Evolutionary conservation across 1,140 invertebrate genomes (phyloP).

Genomic region (Drosophila ambigua): DNA sequence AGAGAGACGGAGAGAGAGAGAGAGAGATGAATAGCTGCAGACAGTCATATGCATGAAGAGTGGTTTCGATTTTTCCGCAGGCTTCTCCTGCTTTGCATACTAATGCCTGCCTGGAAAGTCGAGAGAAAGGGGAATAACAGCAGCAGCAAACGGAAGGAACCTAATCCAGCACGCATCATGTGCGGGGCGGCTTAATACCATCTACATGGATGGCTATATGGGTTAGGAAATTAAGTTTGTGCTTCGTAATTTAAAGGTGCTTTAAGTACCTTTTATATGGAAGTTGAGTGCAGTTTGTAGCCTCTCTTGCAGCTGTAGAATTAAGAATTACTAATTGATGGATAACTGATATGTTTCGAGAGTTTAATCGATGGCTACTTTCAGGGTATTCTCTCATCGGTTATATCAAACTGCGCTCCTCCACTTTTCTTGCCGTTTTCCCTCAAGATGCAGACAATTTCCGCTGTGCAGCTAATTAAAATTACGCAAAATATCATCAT

Average conservation of each 20-base stretch:
- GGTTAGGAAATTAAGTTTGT: no score
- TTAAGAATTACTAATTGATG: no score
- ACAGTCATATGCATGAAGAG: conserved; percentile 48
- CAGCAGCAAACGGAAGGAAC: conserved; percentile 30
- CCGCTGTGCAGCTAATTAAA: conserved; percentile 71
- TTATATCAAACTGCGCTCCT: not conserved
- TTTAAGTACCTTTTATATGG: no score
- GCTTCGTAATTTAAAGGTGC: no score
- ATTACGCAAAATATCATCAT: conserved; percentile 65
- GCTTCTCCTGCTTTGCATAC: conserved; percentile 68
- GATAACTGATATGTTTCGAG: no score
- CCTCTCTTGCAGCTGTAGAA: no score
- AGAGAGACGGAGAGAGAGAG: conserved; percentile 4
- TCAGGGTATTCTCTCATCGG: conserved; percentile 1
- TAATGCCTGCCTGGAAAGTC: conserved; percentile 44
- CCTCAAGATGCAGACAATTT: conserved; percentile 53
- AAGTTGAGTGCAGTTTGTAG: not conserved
- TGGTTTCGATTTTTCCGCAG: conserved; percentile 60
- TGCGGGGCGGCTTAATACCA: conserved; percentile 16
- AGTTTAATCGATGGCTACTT: not conserved
- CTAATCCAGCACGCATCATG: conserved; percentile 36
- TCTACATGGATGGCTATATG: not conserved
- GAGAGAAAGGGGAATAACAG: conserved; percentile 11
- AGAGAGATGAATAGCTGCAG: conserved; percentile 1
- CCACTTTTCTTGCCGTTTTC: conserved; percentile 14